Percentiles rank a stretch among this genome's conserved stretches.
phyloP scores from a whole-genome alignment of 2,888 invertebrate genomes.

The Halictus quadricinctus region DNA sequence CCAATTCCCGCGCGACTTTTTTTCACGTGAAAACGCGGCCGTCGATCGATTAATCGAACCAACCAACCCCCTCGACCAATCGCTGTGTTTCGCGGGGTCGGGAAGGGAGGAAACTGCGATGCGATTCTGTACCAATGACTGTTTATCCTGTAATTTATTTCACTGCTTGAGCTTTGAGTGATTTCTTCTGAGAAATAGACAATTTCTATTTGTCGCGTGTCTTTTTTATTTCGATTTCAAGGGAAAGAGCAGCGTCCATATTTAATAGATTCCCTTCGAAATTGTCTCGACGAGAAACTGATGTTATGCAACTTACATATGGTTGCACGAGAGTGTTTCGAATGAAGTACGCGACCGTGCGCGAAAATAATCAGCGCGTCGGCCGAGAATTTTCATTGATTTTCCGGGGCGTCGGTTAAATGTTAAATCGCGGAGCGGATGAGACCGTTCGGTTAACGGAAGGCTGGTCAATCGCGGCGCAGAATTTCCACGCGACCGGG shows the following conservation, averaged over 20 bases:
- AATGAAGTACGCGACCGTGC: neutral
- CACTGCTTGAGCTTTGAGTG: no score
- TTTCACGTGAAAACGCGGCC: neutral
- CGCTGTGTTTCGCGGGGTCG: neutral
- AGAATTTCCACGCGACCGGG: constrained; percentile 18
- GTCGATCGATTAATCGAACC: neutral
- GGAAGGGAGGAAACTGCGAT: neutral
- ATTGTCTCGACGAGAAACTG: no score
- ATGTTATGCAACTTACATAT: no score
- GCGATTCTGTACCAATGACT: no score
- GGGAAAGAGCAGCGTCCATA: no score
- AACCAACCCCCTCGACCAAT: neutral
- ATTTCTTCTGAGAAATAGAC: no score
- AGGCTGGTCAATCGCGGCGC: neutral
- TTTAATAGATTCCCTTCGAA: no score
- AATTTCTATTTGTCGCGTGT: neutral
- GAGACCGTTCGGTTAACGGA: constrained; percentile 2
- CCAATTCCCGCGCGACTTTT: neutral
- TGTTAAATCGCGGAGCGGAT: neutral
- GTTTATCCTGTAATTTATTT: neutral
- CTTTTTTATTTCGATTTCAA: neutral
- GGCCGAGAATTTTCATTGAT: no score
- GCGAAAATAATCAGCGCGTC: neutral
- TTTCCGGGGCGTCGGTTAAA: neutral
- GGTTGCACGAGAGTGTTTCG: no score